Base-by-base conservation (phyloP, 2,888 invertebrate genomes). In the Theretra japonica region DNA sequence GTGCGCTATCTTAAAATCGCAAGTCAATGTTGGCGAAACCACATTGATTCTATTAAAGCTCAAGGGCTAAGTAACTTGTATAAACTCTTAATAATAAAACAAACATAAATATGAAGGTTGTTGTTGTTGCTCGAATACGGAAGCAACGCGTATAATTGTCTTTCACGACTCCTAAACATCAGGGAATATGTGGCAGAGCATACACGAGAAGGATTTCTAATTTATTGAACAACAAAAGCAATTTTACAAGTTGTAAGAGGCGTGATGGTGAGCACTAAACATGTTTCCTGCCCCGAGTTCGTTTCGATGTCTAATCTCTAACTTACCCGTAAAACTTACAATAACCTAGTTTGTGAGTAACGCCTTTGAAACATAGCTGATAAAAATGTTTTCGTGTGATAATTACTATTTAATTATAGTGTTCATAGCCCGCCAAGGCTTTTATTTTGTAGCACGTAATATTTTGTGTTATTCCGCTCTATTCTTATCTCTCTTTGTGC, bases 171-270 rank as follows among this genome's bases (percentile, higher is more conserved):
- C 23, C 53, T 30, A 57, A 72, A 62, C 50, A 70, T 62, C 57
- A 56, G 25, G 60, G 58, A 70, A 79, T 77, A 75, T 75, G 78
- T 80, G 78, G 77, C 79, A 28, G 28, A 81, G 80, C 83, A 85
- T 82, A 78, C 76, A 74, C 75, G 75, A 78, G 76, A 84, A 86
- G 86, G 83, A 87, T 88, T 88, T 83, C 80, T 85, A 88, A 88
- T 87, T 87, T 86, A 86, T 86, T 82, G 83, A 83, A 84, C 80
- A 89, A 90, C 87, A 88, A 88, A 89, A 89, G 86, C 82, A 88
- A 90, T 90, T 91, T 89, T 85, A 85, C 83, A 86, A 86, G 85
- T 87, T 87, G 85, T 84, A 86, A 80, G 81, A 77, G 78, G 77
- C 79, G 78, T 77, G 73, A 76, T 76, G 79, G 77, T 75, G 77